phyloP scores from a whole-genome alignment of 2,113 vertebrate species.

The Pseudopodoces humilis region DNA sequence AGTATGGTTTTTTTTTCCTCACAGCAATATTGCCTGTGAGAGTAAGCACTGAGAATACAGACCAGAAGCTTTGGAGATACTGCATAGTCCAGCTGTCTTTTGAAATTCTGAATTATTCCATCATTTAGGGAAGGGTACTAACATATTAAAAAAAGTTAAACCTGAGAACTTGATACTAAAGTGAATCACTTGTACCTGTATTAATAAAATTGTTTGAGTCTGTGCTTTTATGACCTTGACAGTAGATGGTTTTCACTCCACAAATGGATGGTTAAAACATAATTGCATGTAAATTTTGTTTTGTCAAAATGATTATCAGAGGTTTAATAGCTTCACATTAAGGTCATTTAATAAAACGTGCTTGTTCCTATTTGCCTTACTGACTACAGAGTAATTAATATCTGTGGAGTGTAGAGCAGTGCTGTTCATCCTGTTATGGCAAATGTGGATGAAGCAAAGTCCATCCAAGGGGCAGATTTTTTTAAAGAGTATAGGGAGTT shows the following conservation, averaged over 20 bases:
- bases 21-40: not conserved
- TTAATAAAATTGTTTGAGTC: not conserved
- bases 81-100: not conserved
- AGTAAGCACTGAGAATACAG: not conserved
- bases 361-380: not conserved
- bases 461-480: not conserved
- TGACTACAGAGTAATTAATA: not conserved
- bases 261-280: not conserved
- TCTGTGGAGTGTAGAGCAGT: not conserved
- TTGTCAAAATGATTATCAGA: not conserved
- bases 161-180: not conserved
- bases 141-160: not conserved
- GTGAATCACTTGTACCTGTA: not conserved
- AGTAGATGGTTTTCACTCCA: not conserved
- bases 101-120: not conserved
- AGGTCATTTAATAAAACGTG: not conserved
- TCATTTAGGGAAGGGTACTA: not conserved
- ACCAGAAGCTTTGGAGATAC: not conserved
- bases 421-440: not conserved
- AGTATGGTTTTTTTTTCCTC: not conserved
- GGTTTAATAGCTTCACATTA: not conserved
- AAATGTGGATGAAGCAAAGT: accelerated
- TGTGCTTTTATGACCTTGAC: not conserved
- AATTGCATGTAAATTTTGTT: not conserved
- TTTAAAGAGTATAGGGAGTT: not conserved